phyloP scores from a whole-genome alignment of 2,888 invertebrate genomes.

The Tuberolachnus salignus region DNA sequence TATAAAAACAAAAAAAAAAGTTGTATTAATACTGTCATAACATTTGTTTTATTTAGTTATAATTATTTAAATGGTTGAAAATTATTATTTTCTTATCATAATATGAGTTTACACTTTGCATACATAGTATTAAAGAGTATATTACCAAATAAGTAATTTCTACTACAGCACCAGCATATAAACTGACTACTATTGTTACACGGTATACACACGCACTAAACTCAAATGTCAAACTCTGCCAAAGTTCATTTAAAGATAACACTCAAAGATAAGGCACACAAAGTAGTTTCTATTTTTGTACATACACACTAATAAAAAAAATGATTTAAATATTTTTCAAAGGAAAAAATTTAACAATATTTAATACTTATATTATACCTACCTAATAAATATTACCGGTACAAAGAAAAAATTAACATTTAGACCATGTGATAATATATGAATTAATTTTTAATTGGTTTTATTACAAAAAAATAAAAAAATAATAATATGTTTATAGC shows the following conservation, averaged over 20 bases:
- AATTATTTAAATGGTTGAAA: too few relatives aligned
- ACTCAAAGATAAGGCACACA: conserved; percentile 14
- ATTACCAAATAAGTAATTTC: not conserved
- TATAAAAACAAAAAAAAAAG: conserved; percentile 63
- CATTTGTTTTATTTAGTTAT: too few relatives aligned
- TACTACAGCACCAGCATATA: not conserved
- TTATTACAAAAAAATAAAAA: too few relatives aligned
- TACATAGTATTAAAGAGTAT: not conserved
- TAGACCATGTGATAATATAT: too few relatives aligned
- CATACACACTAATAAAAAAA: conserved; percentile 42
- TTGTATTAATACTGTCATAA: not conserved
- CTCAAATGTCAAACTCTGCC: conserved; percentile 28
- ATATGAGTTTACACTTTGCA: too few relatives aligned
- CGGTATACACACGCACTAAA: not conserved
- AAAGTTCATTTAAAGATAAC: conserved; percentile 33
- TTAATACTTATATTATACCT: too few relatives aligned
- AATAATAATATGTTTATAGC: too few relatives aligned
- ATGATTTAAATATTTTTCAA: not conserved
- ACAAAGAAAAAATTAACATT: too few relatives aligned
- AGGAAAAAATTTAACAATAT: not conserved
- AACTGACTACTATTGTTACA: conserved; percentile 22
- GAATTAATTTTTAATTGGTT: too few relatives aligned
- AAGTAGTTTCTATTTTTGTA: conserved; percentile 7
- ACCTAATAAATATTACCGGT: too few relatives aligned
- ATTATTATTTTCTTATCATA: too few relatives aligned